These are phyloP conservation scores for Gandaritis pyraliata DNA, from an alignment of 2,888 invertebrate genomes.

Conservation along the genomic window DNA sequence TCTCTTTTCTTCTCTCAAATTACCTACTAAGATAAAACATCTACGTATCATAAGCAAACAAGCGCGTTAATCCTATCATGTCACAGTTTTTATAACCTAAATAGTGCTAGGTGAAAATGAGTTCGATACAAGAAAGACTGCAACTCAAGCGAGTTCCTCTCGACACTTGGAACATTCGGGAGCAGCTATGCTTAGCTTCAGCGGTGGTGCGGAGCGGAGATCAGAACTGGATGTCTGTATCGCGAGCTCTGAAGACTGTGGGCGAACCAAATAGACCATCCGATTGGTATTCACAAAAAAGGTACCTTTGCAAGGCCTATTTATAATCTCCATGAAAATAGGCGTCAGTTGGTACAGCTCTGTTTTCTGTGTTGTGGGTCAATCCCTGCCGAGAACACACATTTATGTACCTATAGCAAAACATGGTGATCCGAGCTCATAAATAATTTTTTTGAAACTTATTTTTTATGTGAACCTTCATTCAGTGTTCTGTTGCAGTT, in stretches of 20 bases:
- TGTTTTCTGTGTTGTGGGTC: too few species aligned
- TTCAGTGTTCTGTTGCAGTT: too few species aligned
- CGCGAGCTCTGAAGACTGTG: slow-evolving; percentile 90
- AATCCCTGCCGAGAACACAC: too few species aligned
- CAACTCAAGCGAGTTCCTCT: slow-evolving; percentile 88
- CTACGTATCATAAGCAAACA: too few species aligned
- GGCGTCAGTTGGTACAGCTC: background rate
- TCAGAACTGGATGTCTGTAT: slow-evolving; percentile 96
- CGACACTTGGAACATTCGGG: slow-evolving; percentile 94
- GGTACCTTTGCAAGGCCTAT: slow-evolving; percentile 47
- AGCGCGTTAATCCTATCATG: too few species aligned
- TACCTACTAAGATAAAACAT: too few species aligned
- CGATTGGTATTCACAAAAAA: slow-evolving; percentile 94
- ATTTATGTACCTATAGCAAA: too few species aligned
- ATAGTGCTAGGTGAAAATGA: slow-evolving; percentile 53
- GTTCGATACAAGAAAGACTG: slow-evolving; percentile 75
- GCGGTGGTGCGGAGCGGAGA: slow-evolving; percentile 94
- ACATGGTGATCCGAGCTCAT: too few species aligned
- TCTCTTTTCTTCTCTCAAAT: too few species aligned
- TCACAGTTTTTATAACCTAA: too few species aligned
- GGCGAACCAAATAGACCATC: slow-evolving; percentile 89
- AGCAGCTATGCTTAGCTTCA: slow-evolving; percentile 93
- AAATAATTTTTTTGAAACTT: too few species aligned
- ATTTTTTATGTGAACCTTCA: too few species aligned
- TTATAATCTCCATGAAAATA: background rate